These are phyloP conservation scores for Aspidapion aeneum DNA, from an alignment of 2,888 invertebrate genomes.

Conservation along the genomic window DNA sequence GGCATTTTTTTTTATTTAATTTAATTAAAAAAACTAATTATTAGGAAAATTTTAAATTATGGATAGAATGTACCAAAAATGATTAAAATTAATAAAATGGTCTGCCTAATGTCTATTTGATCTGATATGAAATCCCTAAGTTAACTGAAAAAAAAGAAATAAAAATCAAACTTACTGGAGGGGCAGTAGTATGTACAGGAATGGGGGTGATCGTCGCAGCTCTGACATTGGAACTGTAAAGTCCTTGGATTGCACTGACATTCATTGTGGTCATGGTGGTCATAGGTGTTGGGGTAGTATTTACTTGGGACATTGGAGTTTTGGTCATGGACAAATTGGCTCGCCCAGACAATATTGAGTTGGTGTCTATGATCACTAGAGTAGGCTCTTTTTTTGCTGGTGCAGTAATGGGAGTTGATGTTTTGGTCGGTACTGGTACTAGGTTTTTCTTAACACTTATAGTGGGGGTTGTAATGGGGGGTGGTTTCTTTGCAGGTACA, in stretches of 20 bases:
- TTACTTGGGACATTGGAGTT: slow-evolving; percentile 30
- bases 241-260: slow-evolving; percentile 49
- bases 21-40: too few relatives aligned
- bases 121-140: too few relatives aligned
- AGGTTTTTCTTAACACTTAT: slow-evolving; percentile 66
- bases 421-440: slow-evolving; percentile 65
- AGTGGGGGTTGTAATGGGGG: slow-evolving; percentile 13
- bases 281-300: slow-evolving; percentile 42
- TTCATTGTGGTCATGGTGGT: slow-evolving; percentile 47
- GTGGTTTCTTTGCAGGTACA: slow-evolving; percentile 16
- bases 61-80: too few relatives aligned
- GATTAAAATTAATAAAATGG: too few relatives aligned
- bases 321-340: slow-evolving; percentile 52
- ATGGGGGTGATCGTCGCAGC: slow-evolving; percentile 57
- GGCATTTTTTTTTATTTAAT: too few relatives aligned
- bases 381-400: slow-evolving; percentile 65
- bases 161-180: neutral
- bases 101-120: too few relatives aligned
- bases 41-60: too few relatives aligned
- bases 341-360: slow-evolving; percentile 64
- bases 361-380: slow-evolving; percentile 75
- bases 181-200: slow-evolving; percentile 40
- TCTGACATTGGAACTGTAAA: slow-evolving; percentile 61
- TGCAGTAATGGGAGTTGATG: slow-evolving; percentile 40
- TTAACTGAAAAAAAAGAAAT: too few relatives aligned